Evolutionary conservation across 2,888 invertebrate species (phyloP).

Genomic region (Leucophenga montana): DNA sequence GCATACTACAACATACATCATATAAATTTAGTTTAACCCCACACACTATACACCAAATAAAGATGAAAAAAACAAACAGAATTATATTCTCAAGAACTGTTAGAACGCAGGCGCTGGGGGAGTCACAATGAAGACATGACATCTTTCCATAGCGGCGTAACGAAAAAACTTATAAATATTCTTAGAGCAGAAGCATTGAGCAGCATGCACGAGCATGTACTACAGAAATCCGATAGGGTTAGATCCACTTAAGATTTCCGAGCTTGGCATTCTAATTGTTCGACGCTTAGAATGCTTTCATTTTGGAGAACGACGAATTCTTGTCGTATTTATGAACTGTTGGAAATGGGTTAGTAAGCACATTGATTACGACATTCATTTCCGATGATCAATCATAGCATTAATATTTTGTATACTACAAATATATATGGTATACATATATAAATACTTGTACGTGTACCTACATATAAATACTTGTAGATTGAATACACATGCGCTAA

Average conservation of each 20-base stretch:
- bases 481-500: neutral
- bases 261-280: slow-evolving; percentile 58
- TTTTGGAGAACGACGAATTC: slow-evolving; percentile 31
- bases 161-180: neutral
- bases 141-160: no score
- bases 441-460: no score
- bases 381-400: slow-evolving; percentile 56
- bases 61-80: slow-evolving; percentile 1
- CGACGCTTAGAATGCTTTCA: slow-evolving; percentile 36
- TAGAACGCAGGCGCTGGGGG: slow-evolving; percentile 1
- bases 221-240: slow-evolving; percentile 62
- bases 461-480: neutral
- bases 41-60: slow-evolving; percentile 20
- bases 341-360: slow-evolving; percentile 60
- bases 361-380: slow-evolving; percentile 60
- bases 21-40: slow-evolving; percentile 45
- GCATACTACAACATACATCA: neutral
- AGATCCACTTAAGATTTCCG: slow-evolving; percentile 57
- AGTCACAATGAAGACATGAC: slow-evolving; percentile 11
- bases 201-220: slow-evolving; percentile 37
- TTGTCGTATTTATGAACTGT: slow-evolving; percentile 57
- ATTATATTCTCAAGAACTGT: slow-evolving; percentile 6
- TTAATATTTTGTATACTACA: slow-evolving; percentile 32
- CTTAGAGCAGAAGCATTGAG: neutral
- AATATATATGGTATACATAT: slow-evolving; percentile 26